phyloP scores from a whole-genome alignment of 2,113 vertebrate species.

The Vidua chalybeata region DNA sequence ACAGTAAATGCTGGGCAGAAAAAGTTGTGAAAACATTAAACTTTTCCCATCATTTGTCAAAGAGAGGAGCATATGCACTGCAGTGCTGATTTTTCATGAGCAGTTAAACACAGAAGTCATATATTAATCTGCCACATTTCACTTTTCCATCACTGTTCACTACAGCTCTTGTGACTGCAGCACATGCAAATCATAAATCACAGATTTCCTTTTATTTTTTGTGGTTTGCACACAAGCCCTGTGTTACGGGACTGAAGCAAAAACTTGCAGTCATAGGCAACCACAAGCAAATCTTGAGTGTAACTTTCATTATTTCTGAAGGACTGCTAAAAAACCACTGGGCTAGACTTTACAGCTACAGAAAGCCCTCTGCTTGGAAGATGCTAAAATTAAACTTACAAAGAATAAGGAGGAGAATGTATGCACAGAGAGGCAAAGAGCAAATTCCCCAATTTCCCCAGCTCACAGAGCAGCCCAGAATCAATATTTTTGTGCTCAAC shows the following conservation, averaged over 20 bases:
- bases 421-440: neutral
- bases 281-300: neutral
- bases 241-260: neutral
- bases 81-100: neutral
- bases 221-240: neutral
- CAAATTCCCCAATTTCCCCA: neutral
- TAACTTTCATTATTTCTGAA: neutral
- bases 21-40: neutral
- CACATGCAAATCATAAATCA: slow-evolving; percentile 33
- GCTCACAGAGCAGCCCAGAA: neutral
- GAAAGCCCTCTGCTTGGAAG: neutral
- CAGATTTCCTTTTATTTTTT: neutral
- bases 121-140: slow-evolving; percentile 16
- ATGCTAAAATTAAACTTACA: neutral
- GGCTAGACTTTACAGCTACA: neutral
- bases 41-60: neutral
- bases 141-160: neutral
- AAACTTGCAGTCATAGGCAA: neutral
- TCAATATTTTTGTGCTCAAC: neutral
- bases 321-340: neutral
- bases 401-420: neutral
- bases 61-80: neutral
- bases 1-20: neutral
- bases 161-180: neutral
- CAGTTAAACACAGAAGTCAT: neutral